Evolutionary conservation across 1,140 invertebrate species (phyloP), one percentile per base, ranked within the genome.

Genomic region (Gerris buenoi): DNA sequence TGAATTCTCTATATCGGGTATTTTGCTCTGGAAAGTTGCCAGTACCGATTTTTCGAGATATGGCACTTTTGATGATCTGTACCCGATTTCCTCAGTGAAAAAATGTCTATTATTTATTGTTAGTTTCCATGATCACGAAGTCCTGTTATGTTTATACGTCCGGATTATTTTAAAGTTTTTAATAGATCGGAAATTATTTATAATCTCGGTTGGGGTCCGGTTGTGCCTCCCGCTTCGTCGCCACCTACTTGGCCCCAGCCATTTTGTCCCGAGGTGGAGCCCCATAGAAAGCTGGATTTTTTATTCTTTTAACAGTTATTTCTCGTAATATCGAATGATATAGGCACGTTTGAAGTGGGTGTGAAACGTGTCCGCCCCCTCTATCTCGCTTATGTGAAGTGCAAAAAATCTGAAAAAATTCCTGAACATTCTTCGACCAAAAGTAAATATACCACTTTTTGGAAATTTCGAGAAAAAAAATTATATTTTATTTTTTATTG

Each of bases 221-320:
- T 25, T 13, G 61, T 22, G 46, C 46, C 64, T 57, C 64, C 33
- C 46, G 26, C 64, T 56, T 56, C 1, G n/a, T n/a, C n/a, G 46
- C 64, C 64, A 56, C 64, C 64, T 65, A 65, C 64, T 65, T 65
- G 64, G n/a, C n/a, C 33, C 61, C 61, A 23, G 64, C 64, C 64
- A 65, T 65, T 65, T 65, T 65, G 64, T 65, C 29, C 15, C 27
- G 57, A 65, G 64, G 64, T 65, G 64, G 64, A 65, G 64, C 46
- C 29, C 27, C 29, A 27, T 27, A 23, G 64, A 65, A 65, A 65
- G 64, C 33, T 26, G 64, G 13, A 33, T n/a, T 15, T 28, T 25
- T 64, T 27, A 64, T 27, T 22, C 14, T 27, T 29, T 64, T 27
- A 27, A 64, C 26, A 1, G 28, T 64, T 28, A 63, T n/a, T n/a